Percentiles rank a stretch among this genome's conserved stretches.
Evolutionary conservation across 2,888 invertebrate species (phyloP).

Genomic region (Nemotelus nigrinus): DNA sequence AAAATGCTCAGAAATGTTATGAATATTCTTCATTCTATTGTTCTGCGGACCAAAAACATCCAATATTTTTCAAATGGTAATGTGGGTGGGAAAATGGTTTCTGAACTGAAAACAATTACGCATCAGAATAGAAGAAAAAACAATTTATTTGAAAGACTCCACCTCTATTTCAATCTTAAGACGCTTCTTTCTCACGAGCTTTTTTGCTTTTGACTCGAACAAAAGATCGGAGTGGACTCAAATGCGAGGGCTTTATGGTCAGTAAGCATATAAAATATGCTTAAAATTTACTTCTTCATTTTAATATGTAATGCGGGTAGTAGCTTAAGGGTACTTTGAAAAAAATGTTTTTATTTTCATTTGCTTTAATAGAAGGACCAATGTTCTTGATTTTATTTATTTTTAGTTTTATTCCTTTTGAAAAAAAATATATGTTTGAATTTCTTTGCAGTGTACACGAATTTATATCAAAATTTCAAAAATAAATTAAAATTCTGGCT

Average conservation of each 20-base stretch:
- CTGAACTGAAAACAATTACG: neutral
- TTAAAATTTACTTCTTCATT: conserved; percentile 27
- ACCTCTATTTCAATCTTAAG: conserved; percentile 5
- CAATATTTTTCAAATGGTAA: neutral
- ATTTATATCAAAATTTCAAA: too few relatives aligned
- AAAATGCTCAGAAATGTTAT: neutral
- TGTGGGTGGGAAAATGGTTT: conserved; percentile 6
- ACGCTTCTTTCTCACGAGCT: conserved; percentile 22
- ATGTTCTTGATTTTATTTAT: too few relatives aligned
- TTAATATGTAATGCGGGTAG: neutral
- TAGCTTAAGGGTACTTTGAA: neutral
- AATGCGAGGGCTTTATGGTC: conserved; percentile 37
- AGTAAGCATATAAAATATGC: conserved; percentile 39
- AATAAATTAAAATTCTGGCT: too few relatives aligned
- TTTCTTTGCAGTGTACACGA: too few relatives aligned
- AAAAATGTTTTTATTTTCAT: neutral
- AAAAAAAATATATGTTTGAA: too few relatives aligned
- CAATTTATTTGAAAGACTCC: neutral
- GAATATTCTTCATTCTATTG: neutral
- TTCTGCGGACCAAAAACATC: neutral
- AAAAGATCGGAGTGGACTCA: neutral
- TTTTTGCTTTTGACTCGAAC: neutral
- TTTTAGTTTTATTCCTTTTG: too few relatives aligned
- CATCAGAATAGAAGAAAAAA: neutral
- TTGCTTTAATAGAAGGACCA: neutral